phyloP scores from a whole-genome alignment of 2,888 invertebrate genomes.

The Watsonalla cultraria region DNA sequence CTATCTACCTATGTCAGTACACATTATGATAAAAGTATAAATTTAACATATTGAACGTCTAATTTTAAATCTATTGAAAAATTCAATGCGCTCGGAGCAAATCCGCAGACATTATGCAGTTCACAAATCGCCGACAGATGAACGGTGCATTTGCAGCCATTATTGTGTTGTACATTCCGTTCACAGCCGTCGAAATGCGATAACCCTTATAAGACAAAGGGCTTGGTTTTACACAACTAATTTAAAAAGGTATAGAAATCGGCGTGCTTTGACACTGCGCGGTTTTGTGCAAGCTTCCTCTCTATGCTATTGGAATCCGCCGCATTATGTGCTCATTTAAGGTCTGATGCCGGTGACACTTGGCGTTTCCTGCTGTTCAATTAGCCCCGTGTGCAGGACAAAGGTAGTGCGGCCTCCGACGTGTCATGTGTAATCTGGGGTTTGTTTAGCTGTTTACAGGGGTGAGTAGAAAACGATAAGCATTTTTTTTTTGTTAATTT shows the following conservation, averaged over 20 bases:
- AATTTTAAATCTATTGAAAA: too few species aligned
- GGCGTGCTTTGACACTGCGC: conserved; percentile 40
- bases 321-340: conserved; percentile 68
- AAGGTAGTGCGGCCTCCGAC: conserved; percentile 4
- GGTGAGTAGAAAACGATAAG: too few species aligned
- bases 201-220: conserved; percentile 31
- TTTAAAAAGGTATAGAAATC: conserved; percentile 36
- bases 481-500: too few species aligned
- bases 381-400: conserved; percentile 43
- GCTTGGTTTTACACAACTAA: conserved; percentile 6
- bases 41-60: too few species aligned
- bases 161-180: background rate
- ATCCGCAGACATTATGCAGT: background rate
- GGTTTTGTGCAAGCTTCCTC: conserved; percentile 30
- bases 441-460: too few species aligned
- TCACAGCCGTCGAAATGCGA: conserved; percentile 36
- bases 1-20: too few species aligned
- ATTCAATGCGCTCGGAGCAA: too few species aligned
- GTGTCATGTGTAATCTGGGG: background rate
- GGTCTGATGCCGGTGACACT: conserved; percentile 56
- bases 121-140: background rate
- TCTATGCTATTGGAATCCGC: conserved; percentile 33
- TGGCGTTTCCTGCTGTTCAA: conserved; percentile 55
- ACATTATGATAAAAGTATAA: too few species aligned
- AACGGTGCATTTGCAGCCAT: background rate